Base-by-base conservation (phyloP, 1,140 invertebrate species). In the Aphidius gifuensis region DNA sequence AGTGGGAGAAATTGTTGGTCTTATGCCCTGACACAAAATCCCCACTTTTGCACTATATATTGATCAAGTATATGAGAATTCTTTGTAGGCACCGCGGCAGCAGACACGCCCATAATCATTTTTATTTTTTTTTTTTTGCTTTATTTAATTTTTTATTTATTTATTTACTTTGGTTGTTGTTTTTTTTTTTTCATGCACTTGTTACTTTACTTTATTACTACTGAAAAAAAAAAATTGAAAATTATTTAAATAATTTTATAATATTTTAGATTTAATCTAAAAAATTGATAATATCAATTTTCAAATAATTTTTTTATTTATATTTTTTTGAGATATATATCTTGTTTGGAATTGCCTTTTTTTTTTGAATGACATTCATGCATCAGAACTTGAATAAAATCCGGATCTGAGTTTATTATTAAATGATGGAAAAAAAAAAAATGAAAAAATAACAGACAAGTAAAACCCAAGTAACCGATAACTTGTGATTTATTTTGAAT, bases 31-130 rank as follows among this genome's bases (percentile, higher is more conserved):
- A 32, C 23, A 32, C 23, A 32, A 32, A 32, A 32, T 56, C 63
- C 66, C 55, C 49, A 54, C 47, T 61, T 55, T 23, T 53, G 43
- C 50, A 9, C 49, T 39, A 43, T 49, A 50, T 48, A 42, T 48
- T 50, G 75, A 76, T 75, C 75, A 71, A 76, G 71, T 68, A 76
- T 58, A 32, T 32, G 23, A 32, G 4, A 32, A 32, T 69, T 69
- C 76, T 78, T 79, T 79, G 75, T 79, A 69, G 65, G 71, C 74
- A 9, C 72, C 76, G 75, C 74, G 58, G 69, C 72, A 66, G 69
- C 72, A 68, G 76, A 72, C 77, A 79, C 77, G 77, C 77, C 77
- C 69, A 66, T 57, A 58, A 53, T 47, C 55, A 61, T 39, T 56
- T 58, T 38, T 59, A 38, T 61, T 69, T 66, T 16, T 57, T 69